Evolutionary conservation across 1,140 invertebrate genomes (phyloP).

Genomic region (Psilanteris sp.): DNA sequence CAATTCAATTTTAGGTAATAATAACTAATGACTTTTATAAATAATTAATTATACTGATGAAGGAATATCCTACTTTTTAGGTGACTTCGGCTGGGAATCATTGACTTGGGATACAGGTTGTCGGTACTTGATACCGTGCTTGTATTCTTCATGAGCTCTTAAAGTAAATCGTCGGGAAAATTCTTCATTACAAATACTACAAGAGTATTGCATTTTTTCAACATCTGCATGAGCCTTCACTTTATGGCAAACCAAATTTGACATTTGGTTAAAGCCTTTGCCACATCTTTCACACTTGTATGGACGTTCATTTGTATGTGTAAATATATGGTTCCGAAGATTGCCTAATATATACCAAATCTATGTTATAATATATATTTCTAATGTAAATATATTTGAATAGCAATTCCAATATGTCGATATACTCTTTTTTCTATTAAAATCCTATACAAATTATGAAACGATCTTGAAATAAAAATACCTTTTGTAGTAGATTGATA

Average conservation of each 20-base stretch:
- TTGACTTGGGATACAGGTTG: conserved; percentile 57
- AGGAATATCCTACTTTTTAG: conserved; percentile 69
- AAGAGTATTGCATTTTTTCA: conserved; percentile 81
- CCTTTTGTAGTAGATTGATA: no score
- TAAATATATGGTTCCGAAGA: conserved; percentile 86
- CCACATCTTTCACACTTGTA: conserved; percentile 89
- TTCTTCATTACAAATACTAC: conserved; percentile 81
- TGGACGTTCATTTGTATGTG: conserved; percentile 89
- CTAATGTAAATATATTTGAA: no score
- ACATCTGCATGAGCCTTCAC: conserved; percentile 83
- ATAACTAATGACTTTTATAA: no score
- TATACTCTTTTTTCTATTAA: no score
- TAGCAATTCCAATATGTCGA: no score
- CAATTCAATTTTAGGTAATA: no score
- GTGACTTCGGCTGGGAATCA: conserved; percentile 56
- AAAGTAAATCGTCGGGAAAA: conserved; percentile 81
- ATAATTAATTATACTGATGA: no score
- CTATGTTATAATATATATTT: conserved; percentile 1
- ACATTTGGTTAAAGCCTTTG: conserved; percentile 91
- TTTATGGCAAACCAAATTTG: conserved; percentile 88
- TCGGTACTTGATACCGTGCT: conserved; percentile 81
- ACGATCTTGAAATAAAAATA: no score
- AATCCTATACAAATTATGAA: no score
- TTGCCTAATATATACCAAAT: conserved; percentile 80
- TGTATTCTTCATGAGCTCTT: conserved; percentile 82